Conservation (phyloP, 2,797 vertebrate species). For the Oreonectes daqikongensis region DNA sequence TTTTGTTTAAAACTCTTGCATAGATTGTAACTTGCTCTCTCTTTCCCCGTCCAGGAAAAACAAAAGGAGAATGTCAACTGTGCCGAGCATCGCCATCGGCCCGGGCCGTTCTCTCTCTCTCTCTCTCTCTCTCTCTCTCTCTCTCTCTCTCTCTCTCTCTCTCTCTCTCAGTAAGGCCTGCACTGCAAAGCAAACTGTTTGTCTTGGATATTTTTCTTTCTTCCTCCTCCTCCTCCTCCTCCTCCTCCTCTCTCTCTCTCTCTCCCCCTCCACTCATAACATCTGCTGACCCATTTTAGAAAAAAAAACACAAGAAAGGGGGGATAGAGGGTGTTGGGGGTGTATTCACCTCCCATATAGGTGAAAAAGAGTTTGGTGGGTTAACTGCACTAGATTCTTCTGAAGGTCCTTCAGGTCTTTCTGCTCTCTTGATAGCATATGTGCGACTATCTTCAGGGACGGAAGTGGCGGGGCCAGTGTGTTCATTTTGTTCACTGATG, state of each 20-base stretch:
- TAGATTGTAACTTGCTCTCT: constrained; percentile 43
- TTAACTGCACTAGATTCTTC: not conserved
- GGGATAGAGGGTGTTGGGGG: constrained; percentile 45
- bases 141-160: too few species aligned
- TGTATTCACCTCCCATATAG: constrained; percentile 70
- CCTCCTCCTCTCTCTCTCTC: constrained; percentile 39
- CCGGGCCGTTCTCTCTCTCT: constrained; percentile 47
- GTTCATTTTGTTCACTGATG: constrained; percentile 39
- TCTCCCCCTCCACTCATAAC: constrained; percentile 62
- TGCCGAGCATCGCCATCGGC: constrained; percentile 34
- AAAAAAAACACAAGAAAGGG: constrained; percentile 67
- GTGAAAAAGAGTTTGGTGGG: constrained; percentile 51
- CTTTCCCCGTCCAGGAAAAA: constrained; percentile 34
- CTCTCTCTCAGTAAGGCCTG: constrained; percentile 62
- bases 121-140: too few species aligned
- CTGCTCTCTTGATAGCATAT: constrained; percentile 3
- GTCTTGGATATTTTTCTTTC: constrained; percentile 69
- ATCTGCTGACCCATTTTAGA: constrained; percentile 80
- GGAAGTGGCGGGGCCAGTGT: not conserved
- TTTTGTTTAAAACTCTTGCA: constrained; percentile 1
- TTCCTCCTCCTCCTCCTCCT: constrained; percentile 38
- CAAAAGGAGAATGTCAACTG: constrained; percentile 23
- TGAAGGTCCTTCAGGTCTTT: not conserved
- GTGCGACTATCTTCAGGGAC: constrained; percentile 17
- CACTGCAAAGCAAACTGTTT: constrained; percentile 73